These are phyloP conservation scores for Orthosia incerta DNA, from an alignment of 2,888 invertebrate species.

Conservation along the genomic window DNA sequence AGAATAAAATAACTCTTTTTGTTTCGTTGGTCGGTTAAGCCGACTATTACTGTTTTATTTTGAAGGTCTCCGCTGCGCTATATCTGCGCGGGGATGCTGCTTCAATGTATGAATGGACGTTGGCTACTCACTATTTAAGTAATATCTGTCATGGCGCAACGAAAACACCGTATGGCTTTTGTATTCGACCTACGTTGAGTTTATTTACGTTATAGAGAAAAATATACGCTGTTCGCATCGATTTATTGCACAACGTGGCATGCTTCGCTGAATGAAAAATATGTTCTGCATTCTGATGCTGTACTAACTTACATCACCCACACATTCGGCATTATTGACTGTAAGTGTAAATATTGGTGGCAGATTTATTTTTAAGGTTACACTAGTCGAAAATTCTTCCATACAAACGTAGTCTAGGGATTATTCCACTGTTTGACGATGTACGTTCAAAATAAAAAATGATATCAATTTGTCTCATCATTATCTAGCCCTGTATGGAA, in stretches of 20 bases:
- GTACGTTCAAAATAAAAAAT: too few species aligned
- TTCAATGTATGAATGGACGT: constrained; percentile 13
- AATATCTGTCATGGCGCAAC: constrained; percentile 25
- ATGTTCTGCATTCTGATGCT: constrained; percentile 14
- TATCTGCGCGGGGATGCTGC: not conserved
- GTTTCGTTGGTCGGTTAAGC: constrained; percentile 16
- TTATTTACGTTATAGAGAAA: constrained; percentile 26
- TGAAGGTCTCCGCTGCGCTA: constrained; percentile 18
- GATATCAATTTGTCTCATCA: too few species aligned
- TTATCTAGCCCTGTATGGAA: too few species aligned
- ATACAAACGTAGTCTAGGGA: too few species aligned
- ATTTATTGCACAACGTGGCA: constrained; percentile 22
- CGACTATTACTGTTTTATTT: constrained; percentile 23
- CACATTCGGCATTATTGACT: constrained; percentile 5
- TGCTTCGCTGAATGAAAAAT: constrained; percentile 23
- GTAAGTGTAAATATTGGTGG: constrained; percentile 27
- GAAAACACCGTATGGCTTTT: constrained; percentile 27
- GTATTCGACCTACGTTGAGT: constrained; percentile 5
- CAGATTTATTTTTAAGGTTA: constrained; percentile 7
- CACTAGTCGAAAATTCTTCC: too few species aligned
- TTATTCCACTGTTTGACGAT: too few species aligned
- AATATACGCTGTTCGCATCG: constrained; percentile 8
- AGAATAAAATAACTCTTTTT: constrained; percentile 52
- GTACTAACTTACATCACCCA: constrained; percentile 15
- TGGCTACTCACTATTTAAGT: constrained; percentile 4